Evolutionary conservation across 2,113 vertebrate species (phyloP).

Genomic region (Cyprinodon brontotheroides): DNA sequence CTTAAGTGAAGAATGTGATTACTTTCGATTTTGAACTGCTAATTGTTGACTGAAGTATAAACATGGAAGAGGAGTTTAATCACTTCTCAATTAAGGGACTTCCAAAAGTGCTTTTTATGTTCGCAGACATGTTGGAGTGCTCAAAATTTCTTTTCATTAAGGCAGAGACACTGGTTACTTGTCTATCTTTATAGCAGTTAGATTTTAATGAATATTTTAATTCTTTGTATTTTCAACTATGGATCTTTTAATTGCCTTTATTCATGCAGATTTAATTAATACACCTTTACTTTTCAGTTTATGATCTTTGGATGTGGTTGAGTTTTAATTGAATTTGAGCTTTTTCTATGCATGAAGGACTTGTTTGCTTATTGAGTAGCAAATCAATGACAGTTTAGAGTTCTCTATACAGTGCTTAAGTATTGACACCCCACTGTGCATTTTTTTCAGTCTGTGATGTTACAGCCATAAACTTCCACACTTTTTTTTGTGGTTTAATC

Average conservation of each 20-base stretch:
- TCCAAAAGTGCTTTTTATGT: constrained; percentile 55
- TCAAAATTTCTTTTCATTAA: constrained; percentile 64
- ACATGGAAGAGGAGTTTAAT: constrained; percentile 66
- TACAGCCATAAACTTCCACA: background rate
- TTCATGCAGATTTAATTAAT: constrained; percentile 68
- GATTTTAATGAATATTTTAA: constrained; percentile 46
- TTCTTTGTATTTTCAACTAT: constrained; percentile 43
- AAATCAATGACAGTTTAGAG: constrained; percentile 20
- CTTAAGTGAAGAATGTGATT: no score
- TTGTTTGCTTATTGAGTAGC: constrained; percentile 11
- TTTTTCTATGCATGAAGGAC: background rate
- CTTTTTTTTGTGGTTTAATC: background rate
- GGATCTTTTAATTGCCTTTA: constrained; percentile 67
- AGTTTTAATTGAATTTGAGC: constrained; percentile 22
- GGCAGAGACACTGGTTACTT: constrained; percentile 46
- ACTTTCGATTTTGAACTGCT: constrained; percentile 49
- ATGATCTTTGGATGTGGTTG: constrained; percentile 42
- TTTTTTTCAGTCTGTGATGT: background rate
- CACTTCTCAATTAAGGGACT: constrained; percentile 70
- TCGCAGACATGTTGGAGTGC: constrained; percentile 44
- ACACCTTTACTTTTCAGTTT: constrained; percentile 37
- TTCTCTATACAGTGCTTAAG: background rate
- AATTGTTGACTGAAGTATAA: constrained; percentile 67
- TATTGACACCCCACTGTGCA: background rate
- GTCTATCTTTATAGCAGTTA: constrained; percentile 59